A percentile compares a stretch with the other conserved stretches of the same genome.
Conservation (phyloP, 2,888 invertebrate genomes). For the Peribatodes rhomboidaria region DNA sequence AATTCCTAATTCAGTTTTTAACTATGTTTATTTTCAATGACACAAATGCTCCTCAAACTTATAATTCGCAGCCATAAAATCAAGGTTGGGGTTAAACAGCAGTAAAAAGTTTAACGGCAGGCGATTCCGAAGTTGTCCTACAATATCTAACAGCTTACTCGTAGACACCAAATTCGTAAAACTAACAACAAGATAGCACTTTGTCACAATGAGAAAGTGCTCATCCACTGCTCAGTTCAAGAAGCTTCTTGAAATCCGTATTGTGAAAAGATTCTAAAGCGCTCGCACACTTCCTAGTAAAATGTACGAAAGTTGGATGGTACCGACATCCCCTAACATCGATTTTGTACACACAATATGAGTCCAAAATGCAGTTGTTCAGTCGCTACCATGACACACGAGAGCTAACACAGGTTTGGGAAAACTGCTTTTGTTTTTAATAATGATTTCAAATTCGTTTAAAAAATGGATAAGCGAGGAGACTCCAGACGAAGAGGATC, state of each 20-base stretch:
- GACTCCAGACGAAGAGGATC: constrained; percentile 77
- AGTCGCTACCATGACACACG: constrained; percentile 68
- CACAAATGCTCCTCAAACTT: constrained; percentile 33
- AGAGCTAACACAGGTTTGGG: constrained; percentile 60
- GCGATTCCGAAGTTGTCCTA: constrained; percentile 72
- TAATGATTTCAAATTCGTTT: constrained; percentile 66
- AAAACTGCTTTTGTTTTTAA: constrained; percentile 30
- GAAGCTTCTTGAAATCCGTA: neutral
- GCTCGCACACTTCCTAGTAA: constrained; percentile 22
- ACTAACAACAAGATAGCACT: constrained; percentile 4
- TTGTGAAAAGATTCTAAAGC: constrained; percentile 14
- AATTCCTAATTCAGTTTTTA: constrained; percentile 20
- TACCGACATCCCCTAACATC: constrained; percentile 77
- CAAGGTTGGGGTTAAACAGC: constrained; percentile 74
- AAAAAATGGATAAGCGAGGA: constrained; percentile 87
- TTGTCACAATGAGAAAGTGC: constrained; percentile 13
- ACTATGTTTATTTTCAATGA: constrained; percentile 33
- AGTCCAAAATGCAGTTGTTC: constrained; percentile 56
- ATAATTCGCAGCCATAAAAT: constrained; percentile 57
- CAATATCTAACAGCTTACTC: constrained; percentile 50
- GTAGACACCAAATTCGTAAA: constrained; percentile 24
- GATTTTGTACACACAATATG: constrained; percentile 69
- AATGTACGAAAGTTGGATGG: constrained; percentile 58
- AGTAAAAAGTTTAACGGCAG: constrained; percentile 72
- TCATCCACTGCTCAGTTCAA: neutral